Conservation (phyloP, 2,113 vertebrate genomes). For the Poeciliopsis prolifica region DNA sequence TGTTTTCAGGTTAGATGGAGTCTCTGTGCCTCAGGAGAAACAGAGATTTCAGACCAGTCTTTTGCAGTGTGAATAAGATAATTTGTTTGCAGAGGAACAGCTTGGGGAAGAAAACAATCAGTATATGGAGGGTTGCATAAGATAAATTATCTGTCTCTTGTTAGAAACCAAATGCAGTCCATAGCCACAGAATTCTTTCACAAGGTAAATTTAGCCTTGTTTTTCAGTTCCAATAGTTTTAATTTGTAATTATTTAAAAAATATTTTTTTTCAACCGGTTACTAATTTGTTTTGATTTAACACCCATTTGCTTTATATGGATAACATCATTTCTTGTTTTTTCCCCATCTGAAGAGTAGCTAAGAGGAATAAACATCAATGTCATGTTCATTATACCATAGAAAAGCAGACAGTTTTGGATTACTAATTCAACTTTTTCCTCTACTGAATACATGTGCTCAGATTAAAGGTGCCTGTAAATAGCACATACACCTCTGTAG, state of each 20-base stretch:
- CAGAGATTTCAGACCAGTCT: constrained; percentile 31
- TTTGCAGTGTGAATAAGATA: constrained; percentile 37
- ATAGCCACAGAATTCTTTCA: constrained; percentile 9
- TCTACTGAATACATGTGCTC: background rate
- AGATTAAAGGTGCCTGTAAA: background rate
- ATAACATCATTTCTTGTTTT: background rate
- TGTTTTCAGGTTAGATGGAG: constrained; percentile 29
- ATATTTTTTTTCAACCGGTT: background rate
- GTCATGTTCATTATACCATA: background rate
- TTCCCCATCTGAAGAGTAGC: background rate
- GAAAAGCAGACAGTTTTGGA: background rate
- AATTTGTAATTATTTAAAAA: background rate
- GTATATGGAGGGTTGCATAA: constrained; percentile 6
- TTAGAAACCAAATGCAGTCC: constrained; percentile 10
- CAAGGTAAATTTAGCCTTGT: background rate
- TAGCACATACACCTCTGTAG: background rate
- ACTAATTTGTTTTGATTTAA: background rate
- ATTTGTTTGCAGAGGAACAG: constrained; percentile 23
- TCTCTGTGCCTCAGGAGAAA: constrained; percentile 20
- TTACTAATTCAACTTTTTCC: background rate
- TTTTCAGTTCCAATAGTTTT: no score
- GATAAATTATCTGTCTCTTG: constrained; percentile 28
- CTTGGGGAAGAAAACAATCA: constrained; percentile 22
- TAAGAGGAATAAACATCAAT: background rate
- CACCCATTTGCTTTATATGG: background rate